phyloP scores from a whole-genome alignment of 2,113 vertebrate genomes.

The Cettia cetti region DNA sequence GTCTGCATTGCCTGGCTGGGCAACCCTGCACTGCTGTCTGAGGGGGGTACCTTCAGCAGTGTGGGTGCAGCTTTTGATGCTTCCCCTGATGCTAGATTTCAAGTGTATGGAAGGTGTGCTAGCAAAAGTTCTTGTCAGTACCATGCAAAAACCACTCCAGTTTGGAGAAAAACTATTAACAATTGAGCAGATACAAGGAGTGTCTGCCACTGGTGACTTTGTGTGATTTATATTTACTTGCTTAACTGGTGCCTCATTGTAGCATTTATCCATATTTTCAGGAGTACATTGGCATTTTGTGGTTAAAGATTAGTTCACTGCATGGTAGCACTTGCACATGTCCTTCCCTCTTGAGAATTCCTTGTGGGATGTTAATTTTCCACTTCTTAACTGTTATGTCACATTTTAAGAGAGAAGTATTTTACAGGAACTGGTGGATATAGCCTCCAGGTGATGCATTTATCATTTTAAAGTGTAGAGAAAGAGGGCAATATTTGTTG shows the following conservation, averaged over 20 bases:
- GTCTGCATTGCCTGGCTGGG: not conserved
- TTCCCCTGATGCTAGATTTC: not conserved
- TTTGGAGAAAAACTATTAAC: not conserved
- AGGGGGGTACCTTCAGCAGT: not conserved
- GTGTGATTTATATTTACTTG: not conserved
- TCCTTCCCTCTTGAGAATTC: not conserved
- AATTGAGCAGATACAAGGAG: not conserved
- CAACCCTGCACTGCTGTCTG: not conserved
- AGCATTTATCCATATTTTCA: not conserved
- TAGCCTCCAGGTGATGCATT: not conserved
- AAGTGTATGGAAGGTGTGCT: rapidly evolving
- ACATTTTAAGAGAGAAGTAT: not conserved
- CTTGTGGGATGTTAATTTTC: not conserved
- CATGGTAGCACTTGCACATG: not conserved
- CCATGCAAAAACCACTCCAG: not conserved
- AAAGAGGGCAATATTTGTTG: not conserved
- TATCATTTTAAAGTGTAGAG: not conserved
- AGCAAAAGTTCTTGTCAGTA: not conserved
- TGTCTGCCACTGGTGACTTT: not conserved
- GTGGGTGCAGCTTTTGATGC: not conserved
- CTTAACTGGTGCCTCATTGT: not conserved
- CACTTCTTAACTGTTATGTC: not conserved
- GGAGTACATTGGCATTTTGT: not conserved
- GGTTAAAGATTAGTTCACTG: not conserved
- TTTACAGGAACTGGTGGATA: not conserved